Conservation (phyloP, 2,888 invertebrate species). For the Eupithecia exiguata region DNA sequence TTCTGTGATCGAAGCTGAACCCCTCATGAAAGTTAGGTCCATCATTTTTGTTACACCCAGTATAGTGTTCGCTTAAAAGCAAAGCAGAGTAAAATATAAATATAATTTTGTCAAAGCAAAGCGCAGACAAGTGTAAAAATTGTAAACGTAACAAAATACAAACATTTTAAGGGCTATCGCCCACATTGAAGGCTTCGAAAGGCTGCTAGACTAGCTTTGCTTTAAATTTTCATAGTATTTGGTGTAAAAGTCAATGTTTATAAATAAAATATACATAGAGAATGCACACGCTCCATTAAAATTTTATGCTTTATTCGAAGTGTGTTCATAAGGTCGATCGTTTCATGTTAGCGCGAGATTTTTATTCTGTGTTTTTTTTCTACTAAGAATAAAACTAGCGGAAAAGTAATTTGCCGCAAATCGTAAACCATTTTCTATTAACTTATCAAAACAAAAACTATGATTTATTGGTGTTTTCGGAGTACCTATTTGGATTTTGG, state of each 20-base stretch:
- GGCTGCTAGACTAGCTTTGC: neutral
- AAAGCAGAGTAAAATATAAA: neutral
- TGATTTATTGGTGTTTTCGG: too few relatives aligned
- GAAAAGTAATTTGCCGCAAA: too few relatives aligned
- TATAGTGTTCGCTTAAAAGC: neutral
- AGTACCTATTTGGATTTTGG: too few relatives aligned
- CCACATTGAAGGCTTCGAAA: neutral
- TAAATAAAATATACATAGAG: neutral
- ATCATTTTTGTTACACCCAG: too few relatives aligned
- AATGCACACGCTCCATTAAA: neutral
- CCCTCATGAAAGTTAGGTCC: too few relatives aligned
- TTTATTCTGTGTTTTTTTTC: too few relatives aligned
- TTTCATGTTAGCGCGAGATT: too few relatives aligned
- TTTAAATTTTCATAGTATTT: neutral
- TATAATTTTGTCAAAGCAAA: neutral
- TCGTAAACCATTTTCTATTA: too few relatives aligned
- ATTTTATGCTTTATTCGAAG: neutral
- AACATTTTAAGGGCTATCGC: neutral
- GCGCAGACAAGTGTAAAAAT: neutral
- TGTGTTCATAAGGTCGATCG: too few relatives aligned
- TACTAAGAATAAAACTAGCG: too few relatives aligned
- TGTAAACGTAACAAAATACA: neutral
- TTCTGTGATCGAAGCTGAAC: too few relatives aligned
- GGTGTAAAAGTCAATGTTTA: neutral
- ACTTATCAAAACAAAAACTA: too few relatives aligned